Percentiles rank a stretch among this genome's conserved stretches.
phyloP scores from a whole-genome alignment of 2,888 invertebrate species.

The Polydrusus pterygomalis region DNA sequence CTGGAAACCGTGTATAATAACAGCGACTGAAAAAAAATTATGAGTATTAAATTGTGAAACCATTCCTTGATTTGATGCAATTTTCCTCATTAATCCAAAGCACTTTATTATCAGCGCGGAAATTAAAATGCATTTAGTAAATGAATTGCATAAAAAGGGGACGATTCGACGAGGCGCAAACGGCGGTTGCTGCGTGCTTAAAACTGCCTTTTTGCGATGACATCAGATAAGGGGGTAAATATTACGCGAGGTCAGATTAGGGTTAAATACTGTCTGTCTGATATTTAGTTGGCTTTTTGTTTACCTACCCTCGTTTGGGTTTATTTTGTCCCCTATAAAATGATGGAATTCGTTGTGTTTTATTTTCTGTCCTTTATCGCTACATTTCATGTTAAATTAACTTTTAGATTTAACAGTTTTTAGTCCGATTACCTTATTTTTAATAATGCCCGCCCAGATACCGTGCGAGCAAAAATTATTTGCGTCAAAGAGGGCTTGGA shows the following conservation, averaged over 20 bases:
- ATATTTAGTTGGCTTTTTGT: slow-evolving; percentile 21
- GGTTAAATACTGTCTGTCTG: slow-evolving; percentile 56
- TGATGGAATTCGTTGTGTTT: slow-evolving; percentile 26
- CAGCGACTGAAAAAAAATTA: background rate
- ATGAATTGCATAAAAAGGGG: slow-evolving; percentile 41
- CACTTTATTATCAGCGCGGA: slow-evolving; percentile 17
- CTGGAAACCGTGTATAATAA: too few species aligned
- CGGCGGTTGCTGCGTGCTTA: slow-evolving; percentile 32
- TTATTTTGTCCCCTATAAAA: slow-evolving; percentile 23
- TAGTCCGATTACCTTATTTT: too few species aligned
- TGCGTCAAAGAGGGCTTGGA: too few species aligned
- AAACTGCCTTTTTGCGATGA: slow-evolving; percentile 34
- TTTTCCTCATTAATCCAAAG: slow-evolving; percentile 14
- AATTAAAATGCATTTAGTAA: slow-evolving; percentile 37
- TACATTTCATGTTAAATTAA: too few species aligned
- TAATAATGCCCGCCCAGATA: too few species aligned
- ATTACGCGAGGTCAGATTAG: slow-evolving; percentile 65
- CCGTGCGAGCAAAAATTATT: too few species aligned
- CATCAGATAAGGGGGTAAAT: slow-evolving; percentile 62
- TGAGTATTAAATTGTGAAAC: background rate
- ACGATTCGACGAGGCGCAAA: slow-evolving; percentile 16
- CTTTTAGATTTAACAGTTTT: background rate
- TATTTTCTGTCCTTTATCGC: slow-evolving; percentile 3
- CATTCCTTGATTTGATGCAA: background rate
- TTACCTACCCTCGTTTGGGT: slow-evolving; percentile 26